Percentiles rank a stretch among this genome's conserved stretches.
phyloP scores from a whole-genome alignment of 2,113 vertebrate genomes.

The Ciconia stormi region DNA sequence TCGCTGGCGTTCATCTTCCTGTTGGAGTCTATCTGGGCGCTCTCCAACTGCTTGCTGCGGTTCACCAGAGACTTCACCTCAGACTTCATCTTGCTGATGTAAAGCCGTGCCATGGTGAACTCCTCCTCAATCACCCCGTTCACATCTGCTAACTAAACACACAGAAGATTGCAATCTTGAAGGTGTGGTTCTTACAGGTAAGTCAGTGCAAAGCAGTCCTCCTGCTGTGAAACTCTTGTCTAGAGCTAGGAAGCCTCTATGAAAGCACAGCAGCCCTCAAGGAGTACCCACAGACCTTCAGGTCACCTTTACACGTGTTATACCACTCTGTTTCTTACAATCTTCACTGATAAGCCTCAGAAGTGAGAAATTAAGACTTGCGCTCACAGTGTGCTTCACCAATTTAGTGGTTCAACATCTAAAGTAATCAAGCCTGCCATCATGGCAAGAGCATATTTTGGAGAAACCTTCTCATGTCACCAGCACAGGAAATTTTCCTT shows the following conservation, averaged over 20 bases:
- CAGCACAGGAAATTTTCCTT: neutral
- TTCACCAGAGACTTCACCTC: constrained; percentile 92
- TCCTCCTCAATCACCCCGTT: constrained; percentile 90
- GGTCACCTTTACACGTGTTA: neutral
- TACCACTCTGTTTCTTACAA: neutral
- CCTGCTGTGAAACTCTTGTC: neutral
- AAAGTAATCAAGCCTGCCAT: neutral
- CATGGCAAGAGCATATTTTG: neutral
- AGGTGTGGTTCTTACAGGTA: neutral
- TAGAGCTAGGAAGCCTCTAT: neutral
- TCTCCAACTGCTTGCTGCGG: constrained; percentile 90
- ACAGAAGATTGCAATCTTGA: neutral
- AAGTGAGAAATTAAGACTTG: neutral
- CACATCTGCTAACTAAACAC: constrained; percentile 80
- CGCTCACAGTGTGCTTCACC: neutral
- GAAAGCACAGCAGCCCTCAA: neutral
- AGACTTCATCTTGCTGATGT: constrained; percentile 93
- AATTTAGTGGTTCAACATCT: neutral
- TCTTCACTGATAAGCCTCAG: neutral
- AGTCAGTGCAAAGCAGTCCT: neutral
- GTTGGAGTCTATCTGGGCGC: constrained; percentile 83
- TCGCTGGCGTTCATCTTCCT: constrained; percentile 91
- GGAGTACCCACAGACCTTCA: neutral
- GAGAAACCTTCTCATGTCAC: neutral
- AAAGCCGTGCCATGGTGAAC: constrained; percentile 89